Evolutionary conservation across 1,140 invertebrate species (phyloP).

Genomic region (Drosophila bifasciata): DNA sequence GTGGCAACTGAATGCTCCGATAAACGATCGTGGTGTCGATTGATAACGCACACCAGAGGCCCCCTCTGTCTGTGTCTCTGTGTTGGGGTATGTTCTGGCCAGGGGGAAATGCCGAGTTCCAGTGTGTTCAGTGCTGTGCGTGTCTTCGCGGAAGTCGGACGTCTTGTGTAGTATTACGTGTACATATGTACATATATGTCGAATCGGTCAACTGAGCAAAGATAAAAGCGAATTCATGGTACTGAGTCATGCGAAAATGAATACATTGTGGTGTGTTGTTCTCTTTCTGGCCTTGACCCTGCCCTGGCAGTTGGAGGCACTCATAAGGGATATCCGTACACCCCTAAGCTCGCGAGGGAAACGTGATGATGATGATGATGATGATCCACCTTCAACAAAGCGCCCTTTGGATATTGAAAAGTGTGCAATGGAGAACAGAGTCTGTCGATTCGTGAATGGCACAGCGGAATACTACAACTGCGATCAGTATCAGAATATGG

Average conservation of each 20-base stretch:
- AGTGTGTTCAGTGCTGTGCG: constrained; percentile 32
- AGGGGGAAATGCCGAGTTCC: constrained; percentile 7
- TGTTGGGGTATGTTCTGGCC: not conserved
- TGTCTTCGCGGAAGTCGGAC: constrained; percentile 47
- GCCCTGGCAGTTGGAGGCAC: not conserved
- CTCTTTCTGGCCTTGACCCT: constrained; percentile 25
- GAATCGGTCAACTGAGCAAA: constrained; percentile 8
- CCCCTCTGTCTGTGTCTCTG: not conserved
- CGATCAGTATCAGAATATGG: not conserved
- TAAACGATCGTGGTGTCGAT: constrained; percentile 47
- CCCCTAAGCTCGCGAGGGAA: not conserved
- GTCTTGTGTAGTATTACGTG: not conserved
- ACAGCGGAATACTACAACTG: not conserved
- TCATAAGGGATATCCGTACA: not conserved
- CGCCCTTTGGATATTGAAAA: not conserved
- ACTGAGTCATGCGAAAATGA: constrained; percentile 62
- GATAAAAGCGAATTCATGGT: constrained; percentile 1
- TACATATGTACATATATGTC: constrained; percentile 10
- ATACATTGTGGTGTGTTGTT: constrained; percentile 7
- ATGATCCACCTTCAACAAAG: no score
- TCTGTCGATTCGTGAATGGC: constrained; percentile 21
- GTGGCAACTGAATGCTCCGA: constrained; percentile 5
- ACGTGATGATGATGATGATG: no score
- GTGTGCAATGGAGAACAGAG: constrained; percentile 24
- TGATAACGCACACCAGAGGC: constrained; percentile 34